Evolutionary conservation across 2,888 invertebrate species (phyloP), one percentile per base, ranked within the genome.

Genomic region (Leptopilina syphax): DNA sequence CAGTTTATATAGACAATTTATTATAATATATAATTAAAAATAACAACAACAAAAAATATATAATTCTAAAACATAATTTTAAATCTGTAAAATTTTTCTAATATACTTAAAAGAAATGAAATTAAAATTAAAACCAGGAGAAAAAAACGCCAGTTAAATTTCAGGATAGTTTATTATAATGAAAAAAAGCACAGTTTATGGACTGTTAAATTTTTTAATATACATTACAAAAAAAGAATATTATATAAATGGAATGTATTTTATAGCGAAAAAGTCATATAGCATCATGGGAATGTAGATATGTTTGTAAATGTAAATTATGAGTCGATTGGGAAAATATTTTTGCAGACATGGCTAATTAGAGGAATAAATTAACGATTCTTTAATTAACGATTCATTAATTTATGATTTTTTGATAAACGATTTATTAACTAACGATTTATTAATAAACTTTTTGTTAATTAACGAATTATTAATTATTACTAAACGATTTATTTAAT

Each of bases 111-210:
- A 50, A 10, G 12, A 57, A 73, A 60, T 8, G 44, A 73, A 57
- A 57, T 13, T 27, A 73, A 73, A 57, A 41, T 41, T 44, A 44
- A 44, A 50, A 34, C 34, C 34, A 34, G 34, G 34, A 34, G 34
- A 34, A 4, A 18, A 57, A 73, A 60, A 57, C 57, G n/a, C 7
- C 34, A 41, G n/a, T 73, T 57, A 73, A 73, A 73, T 57, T 60
- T 73, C 57, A 57, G 57, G 73, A 60, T 73, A 73, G 73, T 73
- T 73, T 73, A 73, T 73, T 9, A 34, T 34, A 73, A n/a, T 50
- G 50, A 50, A n/a, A 73, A 73, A 73, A 57, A 13, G 41, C 57
- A 57, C 73, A 73, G 73, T 73, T 73, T 41, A 73, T 73, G 18
- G n/a, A 73, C 57, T 60, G 34, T 73, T 41, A 73, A 73, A 73